phyloP scores from a whole-genome alignment of 2,113 vertebrate genomes.

The Catharus bicknelli region DNA sequence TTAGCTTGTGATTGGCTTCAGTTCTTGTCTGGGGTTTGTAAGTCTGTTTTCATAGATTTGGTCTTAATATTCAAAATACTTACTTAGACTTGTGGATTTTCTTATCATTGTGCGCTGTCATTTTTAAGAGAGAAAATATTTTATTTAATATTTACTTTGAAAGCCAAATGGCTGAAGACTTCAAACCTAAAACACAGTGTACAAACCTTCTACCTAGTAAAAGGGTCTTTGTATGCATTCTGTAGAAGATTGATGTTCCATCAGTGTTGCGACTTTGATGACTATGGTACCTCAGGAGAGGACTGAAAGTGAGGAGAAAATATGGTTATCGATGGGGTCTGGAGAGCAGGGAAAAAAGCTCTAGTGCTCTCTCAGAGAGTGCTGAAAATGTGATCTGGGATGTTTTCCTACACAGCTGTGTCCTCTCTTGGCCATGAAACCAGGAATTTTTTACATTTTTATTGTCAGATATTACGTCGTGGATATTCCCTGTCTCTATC shows the following conservation, averaged over 20 bases:
- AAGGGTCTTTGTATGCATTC: not conserved
- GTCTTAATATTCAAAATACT: not conserved
- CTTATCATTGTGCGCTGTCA: not conserved
- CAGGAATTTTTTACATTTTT: not conserved
- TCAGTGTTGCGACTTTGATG: not conserved
- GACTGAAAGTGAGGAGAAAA: not conserved
- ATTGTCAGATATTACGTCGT: not conserved
- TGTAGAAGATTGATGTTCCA: not conserved
- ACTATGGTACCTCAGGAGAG: not conserved
- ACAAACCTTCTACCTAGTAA: not conserved
- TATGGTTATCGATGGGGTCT: not conserved
- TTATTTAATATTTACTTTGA: not conserved
- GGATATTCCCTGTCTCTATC: not conserved
- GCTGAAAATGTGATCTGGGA: fast-evolving
- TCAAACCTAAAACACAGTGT: not conserved
- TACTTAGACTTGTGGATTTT: not conserved
- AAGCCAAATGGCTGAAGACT: not conserved
- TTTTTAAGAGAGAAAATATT: not conserved
- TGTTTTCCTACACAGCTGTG: not conserved
- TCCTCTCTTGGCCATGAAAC: not conserved
- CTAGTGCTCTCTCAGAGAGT: not conserved
- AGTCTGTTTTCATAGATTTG: not conserved
- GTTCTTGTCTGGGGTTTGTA: not conserved
- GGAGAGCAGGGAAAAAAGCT: not conserved
- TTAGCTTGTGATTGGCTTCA: not conserved